Evolutionary conservation across 2,888 invertebrate genomes (phyloP).

Genomic region (Epicampocera succincta): DNA sequence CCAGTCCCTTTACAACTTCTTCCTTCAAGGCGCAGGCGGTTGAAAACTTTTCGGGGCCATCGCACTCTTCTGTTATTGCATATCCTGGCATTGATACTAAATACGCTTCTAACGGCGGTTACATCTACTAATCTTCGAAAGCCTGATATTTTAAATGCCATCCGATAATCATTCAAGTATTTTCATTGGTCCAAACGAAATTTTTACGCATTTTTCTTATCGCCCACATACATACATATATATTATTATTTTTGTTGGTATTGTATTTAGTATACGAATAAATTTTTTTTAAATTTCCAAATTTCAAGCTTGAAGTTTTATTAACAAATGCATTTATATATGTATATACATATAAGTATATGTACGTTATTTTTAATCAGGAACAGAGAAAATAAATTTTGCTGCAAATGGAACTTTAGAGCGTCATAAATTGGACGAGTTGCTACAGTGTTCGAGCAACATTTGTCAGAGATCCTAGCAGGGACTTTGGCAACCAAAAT

Average conservation of each 20-base stretch:
- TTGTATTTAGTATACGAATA: conserved; percentile 25
- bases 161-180: conserved; percentile 16
- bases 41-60: conserved; percentile 42
- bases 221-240: background rate
- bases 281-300: conserved; percentile 28
- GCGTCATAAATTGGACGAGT: too few species aligned
- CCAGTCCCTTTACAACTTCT: conserved; percentile 49
- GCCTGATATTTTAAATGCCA: conserved; percentile 14
- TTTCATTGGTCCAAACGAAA: conserved; percentile 16
- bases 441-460: too few species aligned
- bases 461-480: too few species aligned
- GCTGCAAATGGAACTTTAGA: too few species aligned
- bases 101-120: conserved; percentile 76
- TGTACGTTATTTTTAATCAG: too few species aligned
- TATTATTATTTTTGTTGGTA: conserved; percentile 26
- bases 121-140: conserved; percentile 73
- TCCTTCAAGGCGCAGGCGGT: conserved; percentile 54
- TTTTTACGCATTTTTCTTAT: background rate
- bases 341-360: too few species aligned
- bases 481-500: too few species aligned
- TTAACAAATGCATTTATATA: too few species aligned
- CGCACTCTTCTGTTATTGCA: conserved; percentile 55
- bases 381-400: too few species aligned
- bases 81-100: conserved; percentile 74
- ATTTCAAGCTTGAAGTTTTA: conserved; percentile 14